These are phyloP conservation scores for Nasonia vitripennis DNA, from an alignment of 1,140 invertebrate genomes.

Conservation along the genomic window DNA sequence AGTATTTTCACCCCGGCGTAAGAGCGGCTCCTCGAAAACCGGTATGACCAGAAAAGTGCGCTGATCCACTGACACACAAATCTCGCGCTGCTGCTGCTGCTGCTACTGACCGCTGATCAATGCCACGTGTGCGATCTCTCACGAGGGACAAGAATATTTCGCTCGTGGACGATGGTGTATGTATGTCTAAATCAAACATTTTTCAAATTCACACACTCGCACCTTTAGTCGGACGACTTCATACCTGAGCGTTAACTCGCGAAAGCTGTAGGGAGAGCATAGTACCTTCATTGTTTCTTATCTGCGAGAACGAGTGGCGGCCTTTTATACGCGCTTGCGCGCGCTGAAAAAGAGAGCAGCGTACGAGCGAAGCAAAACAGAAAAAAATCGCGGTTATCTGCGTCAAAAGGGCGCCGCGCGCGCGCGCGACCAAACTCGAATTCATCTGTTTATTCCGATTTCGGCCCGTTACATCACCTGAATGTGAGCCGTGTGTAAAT, in stretches of 20 bases:
- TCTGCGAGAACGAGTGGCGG: background rate
- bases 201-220: background rate
- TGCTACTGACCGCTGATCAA: background rate
- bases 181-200: background rate
- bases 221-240: background rate
- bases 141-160: background rate
- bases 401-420: background rate
- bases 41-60: slow-evolving; percentile 16
- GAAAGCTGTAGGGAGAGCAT: background rate
- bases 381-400: background rate
- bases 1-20: background rate
- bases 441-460: background rate
- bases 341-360: background rate
- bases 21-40: slow-evolving; percentile 14
- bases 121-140: background rate
- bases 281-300: slow-evolving; percentile 40
- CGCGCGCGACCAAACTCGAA: background rate
- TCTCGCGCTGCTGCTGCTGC: background rate
- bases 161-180: background rate
- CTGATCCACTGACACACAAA: slow-evolving; percentile 47
- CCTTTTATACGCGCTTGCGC: background rate
- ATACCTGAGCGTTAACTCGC: background rate
- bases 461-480: background rate
- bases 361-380: background rate
- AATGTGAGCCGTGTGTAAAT: too few species aligned